Evolutionary conservation across 1,140 invertebrate species (phyloP).

Genomic region (Dufourea novaeangliae): DNA sequence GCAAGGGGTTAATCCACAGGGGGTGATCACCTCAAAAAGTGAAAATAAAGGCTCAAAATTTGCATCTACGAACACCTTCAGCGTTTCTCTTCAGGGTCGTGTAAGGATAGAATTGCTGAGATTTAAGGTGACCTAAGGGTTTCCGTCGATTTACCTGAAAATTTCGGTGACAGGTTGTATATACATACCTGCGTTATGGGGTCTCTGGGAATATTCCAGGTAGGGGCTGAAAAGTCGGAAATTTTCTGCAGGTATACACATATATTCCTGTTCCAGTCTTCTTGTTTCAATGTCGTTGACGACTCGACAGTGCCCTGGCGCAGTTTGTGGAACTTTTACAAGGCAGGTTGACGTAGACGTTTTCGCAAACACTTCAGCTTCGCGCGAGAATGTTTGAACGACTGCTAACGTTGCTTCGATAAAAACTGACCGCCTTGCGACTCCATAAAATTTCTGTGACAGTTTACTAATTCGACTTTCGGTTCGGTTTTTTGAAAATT

Average conservation of each 20-base stretch:
- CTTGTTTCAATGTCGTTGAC: not conserved
- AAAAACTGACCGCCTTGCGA: not conserved
- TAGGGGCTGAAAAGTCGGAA: not conserved
- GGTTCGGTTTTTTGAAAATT: not conserved
- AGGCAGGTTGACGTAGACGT: constrained; percentile 37
- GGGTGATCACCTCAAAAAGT: too few relatives aligned
- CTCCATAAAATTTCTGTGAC: not conserved
- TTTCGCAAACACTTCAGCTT: constrained; percentile 29
- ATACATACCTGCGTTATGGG: constrained; percentile 1
- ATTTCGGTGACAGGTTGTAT: not conserved
- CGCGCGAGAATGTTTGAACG: constrained; percentile 36
- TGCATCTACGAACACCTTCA: too few relatives aligned
- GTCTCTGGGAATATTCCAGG: not conserved
- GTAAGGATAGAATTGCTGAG: not conserved
- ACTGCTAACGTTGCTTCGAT: not conserved
- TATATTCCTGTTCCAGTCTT: not conserved
- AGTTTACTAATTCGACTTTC: not conserved
- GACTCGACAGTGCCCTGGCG: not conserved
- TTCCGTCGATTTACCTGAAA: not conserved
- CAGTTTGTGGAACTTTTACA: constrained; percentile 18
- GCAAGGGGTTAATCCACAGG: too few relatives aligned
- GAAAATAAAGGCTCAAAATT: too few relatives aligned
- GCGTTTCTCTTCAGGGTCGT: too few relatives aligned
- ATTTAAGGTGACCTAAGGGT: not conserved
- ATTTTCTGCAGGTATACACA: constrained; percentile 19